These are phyloP conservation scores for Pocillopora meandrina DNA, from an alignment of 92 coral and sea anemone species.

Conservation along the genomic window DNA sequence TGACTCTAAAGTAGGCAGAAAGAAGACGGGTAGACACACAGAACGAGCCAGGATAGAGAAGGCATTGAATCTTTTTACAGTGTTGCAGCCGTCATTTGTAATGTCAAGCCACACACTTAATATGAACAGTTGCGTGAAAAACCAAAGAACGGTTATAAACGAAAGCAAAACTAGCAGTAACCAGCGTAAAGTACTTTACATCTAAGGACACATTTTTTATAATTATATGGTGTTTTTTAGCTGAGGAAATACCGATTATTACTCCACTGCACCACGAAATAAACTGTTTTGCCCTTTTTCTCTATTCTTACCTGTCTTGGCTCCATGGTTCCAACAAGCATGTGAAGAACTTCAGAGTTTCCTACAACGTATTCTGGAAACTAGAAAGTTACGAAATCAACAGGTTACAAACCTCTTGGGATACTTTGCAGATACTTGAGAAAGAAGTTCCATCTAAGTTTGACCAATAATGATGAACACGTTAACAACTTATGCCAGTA, in stretches of 20 bases:
- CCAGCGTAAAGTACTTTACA: neutral
- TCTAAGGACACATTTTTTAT: neutral
- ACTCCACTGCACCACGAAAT: neutral
- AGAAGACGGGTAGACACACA: no score
- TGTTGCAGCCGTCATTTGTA: no score
- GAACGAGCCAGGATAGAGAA: no score
- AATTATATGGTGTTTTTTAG: no score
- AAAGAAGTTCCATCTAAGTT: neutral
- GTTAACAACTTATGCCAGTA: neutral
- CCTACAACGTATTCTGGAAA: slow-evolving; percentile 95
- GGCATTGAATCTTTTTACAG: no score
- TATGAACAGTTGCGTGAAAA: no score
- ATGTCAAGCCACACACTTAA: no score
- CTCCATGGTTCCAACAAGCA: slow-evolving; percentile 88
- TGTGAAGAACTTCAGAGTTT: slow-evolving; percentile 85
- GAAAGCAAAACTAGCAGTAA: no score
- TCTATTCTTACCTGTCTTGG: slow-evolving; percentile 78
- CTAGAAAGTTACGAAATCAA: slow-evolving; percentile 22
- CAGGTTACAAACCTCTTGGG: neutral
- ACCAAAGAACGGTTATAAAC: no score
- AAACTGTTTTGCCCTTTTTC: neutral
- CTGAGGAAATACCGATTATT: no score
- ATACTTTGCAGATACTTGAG: neutral
- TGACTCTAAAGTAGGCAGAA: no score
- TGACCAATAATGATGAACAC: no score